phyloP scores from a whole-genome alignment of 2,113 vertebrate species.

The Tiliqua scincoides region DNA sequence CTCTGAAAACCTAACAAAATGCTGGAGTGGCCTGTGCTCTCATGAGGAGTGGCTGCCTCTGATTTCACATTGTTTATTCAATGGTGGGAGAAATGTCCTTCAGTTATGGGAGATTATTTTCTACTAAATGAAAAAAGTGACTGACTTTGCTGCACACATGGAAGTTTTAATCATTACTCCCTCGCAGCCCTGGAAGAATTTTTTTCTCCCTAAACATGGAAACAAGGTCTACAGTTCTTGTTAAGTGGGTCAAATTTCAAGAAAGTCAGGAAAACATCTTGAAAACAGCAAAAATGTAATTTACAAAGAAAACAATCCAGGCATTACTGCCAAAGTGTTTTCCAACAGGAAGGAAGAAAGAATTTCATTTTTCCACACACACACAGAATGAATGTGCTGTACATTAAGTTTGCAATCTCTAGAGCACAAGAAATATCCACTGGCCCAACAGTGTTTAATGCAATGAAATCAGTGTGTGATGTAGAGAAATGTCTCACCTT shows the following conservation, averaged over 20 bases:
- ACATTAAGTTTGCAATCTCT: conserved; percentile 79
- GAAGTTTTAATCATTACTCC: conserved; percentile 81
- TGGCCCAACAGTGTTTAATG: conserved; percentile 55
- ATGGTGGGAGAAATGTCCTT: conserved; percentile 68
- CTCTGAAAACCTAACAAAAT: conserved; percentile 28
- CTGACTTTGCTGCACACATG: conserved; percentile 78
- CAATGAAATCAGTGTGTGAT: conserved; percentile 37
- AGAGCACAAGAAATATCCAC: conserved; percentile 72
- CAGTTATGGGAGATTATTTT: conserved; percentile 59
- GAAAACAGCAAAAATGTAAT: conserved; percentile 86
- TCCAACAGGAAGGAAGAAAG: conserved; percentile 85
- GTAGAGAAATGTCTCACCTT: conserved; percentile 49
- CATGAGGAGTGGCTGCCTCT: conserved; percentile 50
- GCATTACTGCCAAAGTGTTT: conserved; percentile 83
- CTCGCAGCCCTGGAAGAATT: conserved; percentile 79
- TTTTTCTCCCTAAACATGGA: conserved; percentile 73
- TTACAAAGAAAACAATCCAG: conserved; percentile 87
- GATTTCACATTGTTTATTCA: conserved; percentile 54
- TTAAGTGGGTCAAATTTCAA: conserved; percentile 84
- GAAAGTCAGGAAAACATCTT: conserved; percentile 85
- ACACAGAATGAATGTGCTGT: conserved; percentile 75
- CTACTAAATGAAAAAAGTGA: conserved; percentile 56
- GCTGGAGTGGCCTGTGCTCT: conserved; percentile 5
- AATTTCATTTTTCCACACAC: conserved; percentile 76
- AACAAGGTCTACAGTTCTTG: conserved; percentile 84